phyloP scores from a whole-genome alignment of 2,888 invertebrate genomes.

The Brachycybe producta region DNA sequence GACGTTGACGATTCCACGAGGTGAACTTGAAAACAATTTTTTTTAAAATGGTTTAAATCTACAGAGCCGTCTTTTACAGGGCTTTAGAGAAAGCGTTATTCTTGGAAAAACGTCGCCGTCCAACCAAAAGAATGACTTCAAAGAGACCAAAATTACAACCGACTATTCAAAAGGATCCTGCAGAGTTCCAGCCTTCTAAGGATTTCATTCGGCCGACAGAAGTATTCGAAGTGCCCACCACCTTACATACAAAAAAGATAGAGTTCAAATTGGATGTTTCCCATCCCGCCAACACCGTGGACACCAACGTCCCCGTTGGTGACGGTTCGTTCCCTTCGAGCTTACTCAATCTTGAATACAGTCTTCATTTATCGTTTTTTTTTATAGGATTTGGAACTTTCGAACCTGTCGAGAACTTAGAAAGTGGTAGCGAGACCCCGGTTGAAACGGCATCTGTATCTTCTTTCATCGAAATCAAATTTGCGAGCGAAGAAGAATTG shows the following conservation, averaged over 20 bases:
- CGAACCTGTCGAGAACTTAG: conserved; percentile 20
- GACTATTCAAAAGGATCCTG: conserved; percentile 23
- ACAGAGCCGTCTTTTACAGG: background rate
- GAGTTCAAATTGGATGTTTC: conserved; percentile 17
- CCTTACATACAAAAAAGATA: conserved; percentile 20
- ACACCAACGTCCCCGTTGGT: no score
- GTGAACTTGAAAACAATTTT: no score
- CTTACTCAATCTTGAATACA: no score
- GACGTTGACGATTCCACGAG: conserved; percentile 40
- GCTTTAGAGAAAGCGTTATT: conserved; percentile 27
- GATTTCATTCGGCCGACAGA: conserved; percentile 37
- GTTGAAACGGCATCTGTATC: no score
- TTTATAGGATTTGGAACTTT: conserved; percentile 11
- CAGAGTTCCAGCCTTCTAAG: conserved; percentile 22
- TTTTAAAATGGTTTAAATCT: background rate
- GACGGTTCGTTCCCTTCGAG: no score
- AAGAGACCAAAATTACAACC: conserved; percentile 40
- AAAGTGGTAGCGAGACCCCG: no score
- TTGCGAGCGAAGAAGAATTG: conserved; percentile 51
- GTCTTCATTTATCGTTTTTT: background rate
- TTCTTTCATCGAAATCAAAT: no score
- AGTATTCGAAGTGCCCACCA: conserved; percentile 41
- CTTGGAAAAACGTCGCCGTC: conserved; percentile 37
- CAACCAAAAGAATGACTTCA: conserved; percentile 35
- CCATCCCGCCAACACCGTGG: no score